Conservation (phyloP, 2,797 vertebrate species). For the Acestrorhynchus altus region DNA sequence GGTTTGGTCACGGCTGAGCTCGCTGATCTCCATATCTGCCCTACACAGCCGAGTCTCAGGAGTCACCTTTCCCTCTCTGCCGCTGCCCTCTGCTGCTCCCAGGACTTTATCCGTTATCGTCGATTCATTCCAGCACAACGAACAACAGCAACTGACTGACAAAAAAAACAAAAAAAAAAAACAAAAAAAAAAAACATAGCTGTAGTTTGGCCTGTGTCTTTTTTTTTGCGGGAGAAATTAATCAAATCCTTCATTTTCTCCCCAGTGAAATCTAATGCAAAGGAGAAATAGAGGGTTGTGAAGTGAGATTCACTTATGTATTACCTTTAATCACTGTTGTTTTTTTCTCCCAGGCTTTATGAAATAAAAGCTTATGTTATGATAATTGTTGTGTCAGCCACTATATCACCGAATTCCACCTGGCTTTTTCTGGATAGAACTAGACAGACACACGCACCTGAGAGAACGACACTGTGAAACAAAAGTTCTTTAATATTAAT, state of each 20-base stretch:
- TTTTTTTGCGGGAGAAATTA: background rate
- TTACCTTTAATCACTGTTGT: background rate
- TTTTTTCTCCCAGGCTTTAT: background rate
- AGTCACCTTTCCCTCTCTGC: conserved; percentile 73
- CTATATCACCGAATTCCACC: conserved; percentile 6
- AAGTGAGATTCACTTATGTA: background rate
- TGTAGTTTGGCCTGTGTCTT: conserved; percentile 40
- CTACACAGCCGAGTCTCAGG: conserved; percentile 72
- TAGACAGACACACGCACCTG: conserved; percentile 6
- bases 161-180: too few relatives aligned
- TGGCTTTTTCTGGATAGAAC: conserved; percentile 26
- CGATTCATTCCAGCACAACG: conserved; percentile 59
- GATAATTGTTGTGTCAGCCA: conserved; percentile 1
- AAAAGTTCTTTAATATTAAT: conserved; percentile 33
- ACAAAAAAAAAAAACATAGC: too few relatives aligned
- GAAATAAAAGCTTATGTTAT: conserved; percentile 1
- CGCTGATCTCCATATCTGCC: conserved; percentile 81
- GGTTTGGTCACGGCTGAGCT: conserved; percentile 73
- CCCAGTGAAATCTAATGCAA: background rate
- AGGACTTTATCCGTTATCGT: conserved; percentile 69
- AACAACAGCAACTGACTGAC: conserved; percentile 56
- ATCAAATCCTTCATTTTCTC: conserved; percentile 44
- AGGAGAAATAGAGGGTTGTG: background rate
- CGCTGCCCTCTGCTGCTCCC: conserved; percentile 51
- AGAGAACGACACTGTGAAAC: conserved; percentile 19